phyloP scores from a whole-genome alignment of 2,888 invertebrate genomes.

The Drosophila greeni region DNA sequence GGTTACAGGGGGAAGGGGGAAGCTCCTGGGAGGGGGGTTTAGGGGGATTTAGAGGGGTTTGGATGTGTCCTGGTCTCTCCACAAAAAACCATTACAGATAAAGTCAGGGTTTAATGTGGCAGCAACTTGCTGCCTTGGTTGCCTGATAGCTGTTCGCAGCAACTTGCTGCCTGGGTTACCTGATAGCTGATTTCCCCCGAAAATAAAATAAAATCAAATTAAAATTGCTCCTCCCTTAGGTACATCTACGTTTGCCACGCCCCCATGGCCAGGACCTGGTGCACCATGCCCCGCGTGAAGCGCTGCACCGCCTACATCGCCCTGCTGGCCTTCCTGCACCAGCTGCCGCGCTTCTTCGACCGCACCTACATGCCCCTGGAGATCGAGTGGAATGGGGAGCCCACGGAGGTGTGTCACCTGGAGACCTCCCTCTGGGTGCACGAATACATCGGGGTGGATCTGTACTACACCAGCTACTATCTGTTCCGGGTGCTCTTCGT shows the following conservation, averaged over 20 bases:
- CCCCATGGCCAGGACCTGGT: conserved; percentile 90
- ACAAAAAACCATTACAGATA: conserved; percentile 9
- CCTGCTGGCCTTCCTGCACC: conserved; percentile 88
- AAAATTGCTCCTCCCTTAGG: conserved; percentile 54
- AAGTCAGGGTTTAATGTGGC: background rate
- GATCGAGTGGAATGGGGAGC: conserved; percentile 85
- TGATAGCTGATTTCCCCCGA: background rate
- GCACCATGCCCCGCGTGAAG: conserved; percentile 85
- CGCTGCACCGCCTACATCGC: conserved; percentile 89
- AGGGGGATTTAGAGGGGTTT: too few species aligned
- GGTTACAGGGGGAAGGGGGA: too few species aligned
- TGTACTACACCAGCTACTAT: conserved; percentile 90
- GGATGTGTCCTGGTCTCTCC: too few species aligned
- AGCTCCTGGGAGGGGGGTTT: background rate
- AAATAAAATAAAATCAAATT: background rate
- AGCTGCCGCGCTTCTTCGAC: conserved; percentile 91
- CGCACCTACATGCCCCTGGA: conserved; percentile 81
- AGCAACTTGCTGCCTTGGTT: background rate
- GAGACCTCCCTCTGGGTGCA: conserved; percentile 86
- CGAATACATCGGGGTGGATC: conserved; percentile 83
- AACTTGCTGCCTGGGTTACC: too few species aligned
- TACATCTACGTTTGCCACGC: conserved; percentile 98
- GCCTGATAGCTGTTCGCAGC: too few species aligned
- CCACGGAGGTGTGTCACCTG: conserved; percentile 83
- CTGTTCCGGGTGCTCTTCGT: conserved; percentile 93